Evolutionary conservation across 2,888 invertebrate species (phyloP).

Genomic region (Choreutis nemorana): DNA sequence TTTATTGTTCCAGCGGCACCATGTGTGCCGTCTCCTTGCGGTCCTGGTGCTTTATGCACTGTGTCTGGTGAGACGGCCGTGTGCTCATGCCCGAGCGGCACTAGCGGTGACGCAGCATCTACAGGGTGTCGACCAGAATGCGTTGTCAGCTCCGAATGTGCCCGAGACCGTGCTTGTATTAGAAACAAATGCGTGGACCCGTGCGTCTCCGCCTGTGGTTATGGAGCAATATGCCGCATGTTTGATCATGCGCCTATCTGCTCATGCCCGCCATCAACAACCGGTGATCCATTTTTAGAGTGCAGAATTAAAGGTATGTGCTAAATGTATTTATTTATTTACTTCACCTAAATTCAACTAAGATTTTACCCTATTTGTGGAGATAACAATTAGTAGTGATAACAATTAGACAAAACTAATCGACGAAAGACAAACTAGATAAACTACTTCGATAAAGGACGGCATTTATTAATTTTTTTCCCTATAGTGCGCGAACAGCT

Average conservation of each 20-base stretch:
- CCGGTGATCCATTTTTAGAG: conserved; percentile 84
- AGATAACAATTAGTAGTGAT: too few relatives aligned
- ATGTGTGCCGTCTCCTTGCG: conserved; percentile 79
- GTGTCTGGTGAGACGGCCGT: conserved; percentile 67
- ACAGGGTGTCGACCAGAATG: conserved; percentile 86
- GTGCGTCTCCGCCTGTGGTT: conserved; percentile 83
- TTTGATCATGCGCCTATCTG: conserved; percentile 72
- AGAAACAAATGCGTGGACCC: conserved; percentile 83
- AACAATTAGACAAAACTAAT: too few relatives aligned
- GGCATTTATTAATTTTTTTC: too few relatives aligned
- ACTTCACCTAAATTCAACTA: too few relatives aligned
- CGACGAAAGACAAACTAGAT: too few relatives aligned
- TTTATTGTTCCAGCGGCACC: conserved; percentile 59
- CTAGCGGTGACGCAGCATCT: conserved; percentile 76
- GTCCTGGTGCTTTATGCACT: conserved; percentile 77
- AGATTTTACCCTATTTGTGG: too few relatives aligned
- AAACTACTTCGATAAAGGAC: too few relatives aligned
- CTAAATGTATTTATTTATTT: too few relatives aligned
- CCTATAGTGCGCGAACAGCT: too few relatives aligned
- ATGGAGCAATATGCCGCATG: conserved; percentile 75
- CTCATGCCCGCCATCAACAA: conserved; percentile 74
- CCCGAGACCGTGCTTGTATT: conserved; percentile 77
- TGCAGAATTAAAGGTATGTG: conserved; percentile 51
- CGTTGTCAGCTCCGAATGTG: conserved; percentile 82
- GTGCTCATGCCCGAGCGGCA: conserved; percentile 80